Conservation (phyloP, 53 echinoderm and acorn worm genomes). For the Hippasteria phrygiana region DNA sequence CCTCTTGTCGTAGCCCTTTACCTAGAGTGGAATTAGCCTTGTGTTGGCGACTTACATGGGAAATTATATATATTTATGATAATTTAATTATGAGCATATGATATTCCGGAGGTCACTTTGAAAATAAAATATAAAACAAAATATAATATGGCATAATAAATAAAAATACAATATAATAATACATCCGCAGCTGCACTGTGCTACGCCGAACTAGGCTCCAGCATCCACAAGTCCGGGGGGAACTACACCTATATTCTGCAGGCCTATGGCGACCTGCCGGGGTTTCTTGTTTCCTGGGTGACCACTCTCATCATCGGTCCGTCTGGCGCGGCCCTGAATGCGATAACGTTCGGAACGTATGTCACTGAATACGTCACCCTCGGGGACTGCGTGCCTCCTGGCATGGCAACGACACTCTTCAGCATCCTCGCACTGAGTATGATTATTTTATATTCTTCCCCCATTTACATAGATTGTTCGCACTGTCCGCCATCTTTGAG, state of each 20-base stretch:
- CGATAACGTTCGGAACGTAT: slow-evolving; percentile 36
- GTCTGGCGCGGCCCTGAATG: neutral
- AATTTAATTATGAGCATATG: too few relatives aligned
- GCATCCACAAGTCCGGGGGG: slow-evolving; percentile 13
- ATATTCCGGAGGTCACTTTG: too few relatives aligned
- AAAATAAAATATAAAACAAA: too few relatives aligned
- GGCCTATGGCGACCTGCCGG: slow-evolving; percentile 28
- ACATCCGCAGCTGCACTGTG: slow-evolving; percentile 22
- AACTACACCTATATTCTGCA: slow-evolving; percentile 30
- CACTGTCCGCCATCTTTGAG: too few relatives aligned
- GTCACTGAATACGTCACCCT: slow-evolving; percentile 39
- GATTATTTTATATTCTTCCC: neutral
- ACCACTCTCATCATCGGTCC: neutral
- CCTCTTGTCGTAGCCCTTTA: too few relatives aligned
- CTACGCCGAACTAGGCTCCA: slow-evolving; percentile 31
- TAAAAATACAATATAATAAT: neutral
- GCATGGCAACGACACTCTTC: neutral
- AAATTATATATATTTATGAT: too few relatives aligned
- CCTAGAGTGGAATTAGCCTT: too few relatives aligned
- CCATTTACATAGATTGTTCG: too few relatives aligned
- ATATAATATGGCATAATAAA: too few relatives aligned
- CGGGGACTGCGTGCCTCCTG: neutral
- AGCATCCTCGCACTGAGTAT: slow-evolving; percentile 25
- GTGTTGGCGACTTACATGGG: too few relatives aligned
- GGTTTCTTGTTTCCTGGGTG: slow-evolving; percentile 31